A percentile compares a stretch with the other conserved stretches of the same genome.
Evolutionary conservation across 1,140 invertebrate species (phyloP).

Genomic region (Trichoplusia ni): DNA sequence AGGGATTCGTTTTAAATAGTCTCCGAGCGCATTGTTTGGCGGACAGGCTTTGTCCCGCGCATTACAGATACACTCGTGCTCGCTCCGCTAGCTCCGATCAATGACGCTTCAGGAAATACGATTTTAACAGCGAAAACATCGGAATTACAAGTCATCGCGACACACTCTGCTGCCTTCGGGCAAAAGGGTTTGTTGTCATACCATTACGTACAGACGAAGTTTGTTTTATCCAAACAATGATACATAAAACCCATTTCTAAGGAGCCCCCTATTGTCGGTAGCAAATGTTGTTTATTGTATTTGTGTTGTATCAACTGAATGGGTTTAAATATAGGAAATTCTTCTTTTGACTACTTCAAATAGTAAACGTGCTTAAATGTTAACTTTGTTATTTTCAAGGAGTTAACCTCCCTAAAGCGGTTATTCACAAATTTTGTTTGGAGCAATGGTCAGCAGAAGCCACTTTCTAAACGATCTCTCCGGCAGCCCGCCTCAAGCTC

Average conservation of each 20-base stretch:
- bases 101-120: constrained; percentile 76
- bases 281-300: constrained; percentile 13
- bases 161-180: constrained; percentile 69
- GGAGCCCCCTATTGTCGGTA: constrained; percentile 14
- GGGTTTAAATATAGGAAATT: constrained; percentile 28
- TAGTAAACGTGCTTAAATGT: too few relatives aligned
- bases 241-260: constrained; percentile 32
- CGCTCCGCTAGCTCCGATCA: constrained; percentile 65
- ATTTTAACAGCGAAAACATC: constrained; percentile 80
- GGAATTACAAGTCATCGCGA: constrained; percentile 75
- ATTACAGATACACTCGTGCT: constrained; percentile 61
- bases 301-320: constrained; percentile 25
- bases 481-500: background rate
- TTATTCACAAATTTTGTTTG: background rate
- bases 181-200: constrained; percentile 74
- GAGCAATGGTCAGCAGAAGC: background rate
- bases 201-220: constrained; percentile 66
- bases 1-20: constrained; percentile 72
- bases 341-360: too few relatives aligned
- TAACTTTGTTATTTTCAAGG: too few relatives aligned
- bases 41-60: constrained; percentile 56
- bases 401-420: background rate
- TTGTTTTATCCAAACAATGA: constrained; percentile 57
- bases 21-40: constrained; percentile 65
- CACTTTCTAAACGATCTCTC: constrained; percentile 10